Evolutionary conservation across 2,797 vertebrate species (phyloP).

Genomic region (Urocyon cinereoargenteus): DNA sequence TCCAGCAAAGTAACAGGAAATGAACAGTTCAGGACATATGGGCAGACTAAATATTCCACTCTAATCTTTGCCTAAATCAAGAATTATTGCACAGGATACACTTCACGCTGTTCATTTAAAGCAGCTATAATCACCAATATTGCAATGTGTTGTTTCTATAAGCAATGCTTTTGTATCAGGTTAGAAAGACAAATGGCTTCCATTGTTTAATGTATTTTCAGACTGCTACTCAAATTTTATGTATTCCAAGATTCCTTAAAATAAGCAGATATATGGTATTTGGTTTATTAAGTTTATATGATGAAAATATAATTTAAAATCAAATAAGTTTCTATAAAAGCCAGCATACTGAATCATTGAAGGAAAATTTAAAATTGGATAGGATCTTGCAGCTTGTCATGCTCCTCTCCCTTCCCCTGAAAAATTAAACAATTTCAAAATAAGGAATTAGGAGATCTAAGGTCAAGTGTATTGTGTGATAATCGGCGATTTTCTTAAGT

Average conservation of each 20-base stretch:
- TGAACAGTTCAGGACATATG: constrained; percentile 82
- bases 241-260: neutral
- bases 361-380: neutral
- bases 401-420: neutral
- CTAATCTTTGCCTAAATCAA: constrained; percentile 77
- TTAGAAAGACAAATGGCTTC: constrained; percentile 72
- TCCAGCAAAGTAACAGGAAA: constrained; percentile 87
- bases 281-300: neutral
- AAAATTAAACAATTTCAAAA: neutral
- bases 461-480: neutral
- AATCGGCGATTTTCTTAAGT: neutral
- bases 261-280: neutral
- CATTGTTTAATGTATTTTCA: constrained; percentile 36
- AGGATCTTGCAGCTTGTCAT: neutral
- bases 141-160: constrained; percentile 62
- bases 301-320: constrained; percentile 14
- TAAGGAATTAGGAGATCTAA: neutral
- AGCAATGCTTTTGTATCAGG: constrained; percentile 51
- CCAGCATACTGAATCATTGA: neutral
- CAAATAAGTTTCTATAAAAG: neutral
- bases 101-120: constrained; percentile 72
- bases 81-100: constrained; percentile 74
- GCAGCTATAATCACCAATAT: constrained; percentile 54
- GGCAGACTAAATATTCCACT: constrained; percentile 83
- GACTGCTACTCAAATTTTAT: constrained; percentile 1